phyloP scores from a whole-genome alignment of 1,140 invertebrate species.

The Samia ricini region DNA sequence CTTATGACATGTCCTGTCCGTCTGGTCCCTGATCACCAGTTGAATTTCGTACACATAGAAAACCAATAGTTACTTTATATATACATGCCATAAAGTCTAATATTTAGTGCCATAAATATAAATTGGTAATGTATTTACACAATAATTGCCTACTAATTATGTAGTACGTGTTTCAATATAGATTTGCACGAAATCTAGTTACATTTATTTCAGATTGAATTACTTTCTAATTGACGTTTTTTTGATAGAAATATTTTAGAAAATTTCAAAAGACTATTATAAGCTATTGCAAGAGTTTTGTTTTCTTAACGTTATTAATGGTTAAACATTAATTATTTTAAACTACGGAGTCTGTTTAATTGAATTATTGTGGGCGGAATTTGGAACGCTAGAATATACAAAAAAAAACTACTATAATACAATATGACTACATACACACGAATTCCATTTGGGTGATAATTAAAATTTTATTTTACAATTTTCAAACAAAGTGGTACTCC shows the following conservation, averaged over 20 bases:
- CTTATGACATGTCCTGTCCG: slow-evolving; percentile 38
- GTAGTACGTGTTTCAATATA: background rate
- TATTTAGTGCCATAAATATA: slow-evolving; percentile 3
- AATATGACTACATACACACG: slow-evolving; percentile 3
- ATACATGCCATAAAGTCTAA: slow-evolving; percentile 12
- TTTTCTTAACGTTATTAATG: background rate
- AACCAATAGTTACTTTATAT: background rate
- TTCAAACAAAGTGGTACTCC: slow-evolving; percentile 4
- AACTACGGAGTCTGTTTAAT: background rate
- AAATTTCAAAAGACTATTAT: background rate
- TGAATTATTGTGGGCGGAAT: slow-evolving; percentile 1
- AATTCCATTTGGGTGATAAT: background rate
- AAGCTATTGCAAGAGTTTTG: background rate
- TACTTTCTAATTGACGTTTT: background rate
- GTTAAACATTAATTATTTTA: background rate
- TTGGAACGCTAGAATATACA: background rate
- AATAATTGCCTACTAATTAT: background rate
- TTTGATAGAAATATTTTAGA: background rate
- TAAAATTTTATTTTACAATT: slow-evolving; percentile 1
- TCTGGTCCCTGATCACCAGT: slow-evolving; percentile 64
- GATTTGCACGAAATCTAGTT: background rate
- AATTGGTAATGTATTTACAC: slow-evolving; percentile 2
- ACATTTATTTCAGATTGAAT: background rate
- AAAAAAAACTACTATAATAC: background rate
- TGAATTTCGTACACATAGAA: slow-evolving; percentile 29